Evolutionary conservation across 2,113 vertebrate genomes (phyloP), one percentile per base, ranked within the genome.

Genomic region (Rhinogobius similis): DNA sequence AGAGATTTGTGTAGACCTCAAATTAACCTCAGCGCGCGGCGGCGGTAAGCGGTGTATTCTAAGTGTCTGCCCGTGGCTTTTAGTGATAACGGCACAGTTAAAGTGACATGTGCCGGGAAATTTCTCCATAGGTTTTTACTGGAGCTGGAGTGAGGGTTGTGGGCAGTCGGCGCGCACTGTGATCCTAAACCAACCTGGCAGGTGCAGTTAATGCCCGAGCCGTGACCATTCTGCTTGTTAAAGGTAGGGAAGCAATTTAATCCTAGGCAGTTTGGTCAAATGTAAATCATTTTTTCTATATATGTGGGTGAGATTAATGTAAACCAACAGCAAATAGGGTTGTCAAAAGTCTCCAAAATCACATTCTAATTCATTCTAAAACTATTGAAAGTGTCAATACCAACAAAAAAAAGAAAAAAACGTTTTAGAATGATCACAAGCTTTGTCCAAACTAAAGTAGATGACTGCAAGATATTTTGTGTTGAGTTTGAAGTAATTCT

Each of bases 151-250:
- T 77, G 72, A 83, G 75, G 75, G 85, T 80, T 81, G 66, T 68
- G 77, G 79, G 88, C 87, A 62, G 78, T 83, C 82, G 76, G 82
- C 87, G 82, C 77, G 73, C 75, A 73, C 69, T 44, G 76, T 91
- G 90, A 92, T 82, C 78, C 80, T 89, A 89, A 92, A 78, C 63
- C 67, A 77, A 82, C 72, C 87, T 90, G 91, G 89, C 92, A 91
- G 90, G 87, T 83, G 82, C 69, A 66, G 83, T 87, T 88, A 88
- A 90, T 81, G 87, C 75, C 43, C 76, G 74, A 70, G 78, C 77
- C 77, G 53, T 67, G 65, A 79, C 72, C 77, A 38, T 61, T 61
- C 18, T n/a, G 29, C 18, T 61, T 61, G 58, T 61, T 61, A 20
- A 61, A 38, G 29, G 58, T 8, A 18, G 6, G 16, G 29, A 61